Percentiles rank a stretch among this genome's conserved stretches.
phyloP scores from a whole-genome alignment of 2,888 invertebrate genomes.

The Spodoptera littoralis region DNA sequence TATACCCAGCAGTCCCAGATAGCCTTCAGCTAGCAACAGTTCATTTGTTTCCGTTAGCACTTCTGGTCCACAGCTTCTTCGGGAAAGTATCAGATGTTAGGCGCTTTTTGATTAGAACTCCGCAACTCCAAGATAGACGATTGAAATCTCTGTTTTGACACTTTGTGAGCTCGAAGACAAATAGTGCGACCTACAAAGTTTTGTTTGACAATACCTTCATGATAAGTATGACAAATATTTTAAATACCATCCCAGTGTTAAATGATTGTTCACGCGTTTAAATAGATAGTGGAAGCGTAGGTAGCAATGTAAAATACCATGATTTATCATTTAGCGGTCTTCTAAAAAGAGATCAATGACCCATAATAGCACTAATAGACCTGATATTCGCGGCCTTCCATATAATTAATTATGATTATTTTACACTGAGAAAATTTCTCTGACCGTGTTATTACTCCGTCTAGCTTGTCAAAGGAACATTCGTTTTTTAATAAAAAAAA shows the following conservation, averaged over 20 bases:
- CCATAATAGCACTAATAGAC: constrained; percentile 16
- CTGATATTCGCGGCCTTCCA: constrained; percentile 13
- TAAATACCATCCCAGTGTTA: constrained; percentile 66
- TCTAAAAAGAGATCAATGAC: constrained; percentile 50
- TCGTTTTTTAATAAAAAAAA: constrained; percentile 22
- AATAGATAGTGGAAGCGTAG: constrained; percentile 45
- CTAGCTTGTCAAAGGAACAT: constrained; percentile 37
- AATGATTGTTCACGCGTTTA: constrained; percentile 67
- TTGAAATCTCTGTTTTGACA: constrained; percentile 61
- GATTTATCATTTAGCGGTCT: constrained; percentile 66
- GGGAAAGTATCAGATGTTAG: constrained; percentile 81
- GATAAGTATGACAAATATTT: constrained; percentile 67
- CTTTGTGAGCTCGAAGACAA: constrained; percentile 66
- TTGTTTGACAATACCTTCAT: constrained; percentile 50
- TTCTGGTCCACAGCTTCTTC: constrained; percentile 77
- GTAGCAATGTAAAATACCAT: constrained; percentile 60
- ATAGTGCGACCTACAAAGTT: constrained; percentile 60
- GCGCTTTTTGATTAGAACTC: constrained; percentile 77
- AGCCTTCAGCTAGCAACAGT: constrained; percentile 80
- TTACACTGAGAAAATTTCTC: constrained; percentile 31
- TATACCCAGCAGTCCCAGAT: constrained; percentile 63
- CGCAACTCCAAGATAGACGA: constrained; percentile 70
- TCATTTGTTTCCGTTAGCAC: constrained; percentile 86
- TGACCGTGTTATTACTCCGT: constrained; percentile 32
- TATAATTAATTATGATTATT: constrained; percentile 36